phyloP scores from a whole-genome alignment of 2,888 invertebrate genomes.

The Andrena dorsata region DNA sequence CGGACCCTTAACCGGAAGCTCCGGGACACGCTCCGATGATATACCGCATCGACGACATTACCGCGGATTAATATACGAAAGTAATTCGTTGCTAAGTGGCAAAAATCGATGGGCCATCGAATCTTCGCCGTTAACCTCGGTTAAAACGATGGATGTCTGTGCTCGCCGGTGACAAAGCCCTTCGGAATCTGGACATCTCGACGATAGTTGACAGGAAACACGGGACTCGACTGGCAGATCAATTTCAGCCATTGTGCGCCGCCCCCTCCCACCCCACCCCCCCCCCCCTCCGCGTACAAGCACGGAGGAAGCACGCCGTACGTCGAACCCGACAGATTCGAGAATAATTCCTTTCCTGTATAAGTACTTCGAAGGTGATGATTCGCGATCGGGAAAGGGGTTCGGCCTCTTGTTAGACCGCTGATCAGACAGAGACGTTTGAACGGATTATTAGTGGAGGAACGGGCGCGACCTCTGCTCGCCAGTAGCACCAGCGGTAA shows the following conservation, averaged over 20 bases:
- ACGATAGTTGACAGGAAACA: not conserved
- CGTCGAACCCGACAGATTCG: too few relatives aligned
- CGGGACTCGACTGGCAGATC: conserved; percentile 11
- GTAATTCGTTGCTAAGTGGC: conserved; percentile 4
- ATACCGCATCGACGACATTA: conserved; percentile 26
- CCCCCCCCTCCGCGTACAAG: not conserved
- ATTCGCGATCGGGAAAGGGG: not conserved
- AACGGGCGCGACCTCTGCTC: conserved; percentile 55
- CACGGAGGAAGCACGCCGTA: not conserved
- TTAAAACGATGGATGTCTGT: not conserved
- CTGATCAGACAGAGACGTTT: conserved; percentile 8
- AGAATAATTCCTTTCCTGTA: too few relatives aligned
- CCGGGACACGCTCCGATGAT: conserved; percentile 4
- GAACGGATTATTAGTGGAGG: conserved; percentile 52
- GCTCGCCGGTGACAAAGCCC: not conserved
- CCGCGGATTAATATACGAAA: conserved; percentile 24
- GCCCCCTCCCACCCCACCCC: too few relatives aligned
- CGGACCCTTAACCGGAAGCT: conserved; percentile 21
- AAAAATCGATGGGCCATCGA: not conserved
- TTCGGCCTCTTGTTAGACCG: conserved; percentile 1
- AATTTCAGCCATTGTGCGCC: conserved; percentile 44
- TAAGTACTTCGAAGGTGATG: not conserved
- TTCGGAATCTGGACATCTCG: not conserved
- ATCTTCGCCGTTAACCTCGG: not conserved
- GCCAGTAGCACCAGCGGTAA: conserved; percentile 40